Evolutionary conservation across 2,888 invertebrate species (phyloP).

Genomic region (Syritta pipiens): DNA sequence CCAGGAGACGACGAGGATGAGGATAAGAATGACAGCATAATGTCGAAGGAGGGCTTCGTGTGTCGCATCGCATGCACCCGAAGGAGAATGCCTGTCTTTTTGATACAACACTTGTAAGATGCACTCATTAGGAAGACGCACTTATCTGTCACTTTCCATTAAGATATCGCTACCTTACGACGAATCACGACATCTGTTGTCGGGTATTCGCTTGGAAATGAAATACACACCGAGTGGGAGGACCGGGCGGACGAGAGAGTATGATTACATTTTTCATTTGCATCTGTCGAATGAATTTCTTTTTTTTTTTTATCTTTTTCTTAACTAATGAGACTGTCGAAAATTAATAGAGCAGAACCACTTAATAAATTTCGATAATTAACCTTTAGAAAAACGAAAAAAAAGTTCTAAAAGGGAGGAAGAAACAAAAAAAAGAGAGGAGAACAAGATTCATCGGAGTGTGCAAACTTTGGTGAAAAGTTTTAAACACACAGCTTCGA

Average conservation of each 20-base stretch:
- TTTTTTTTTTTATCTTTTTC: not conserved
- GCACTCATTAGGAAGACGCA: slow-evolving; percentile 47
- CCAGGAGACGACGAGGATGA: too few species aligned
- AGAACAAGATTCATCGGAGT: slow-evolving; percentile 8
- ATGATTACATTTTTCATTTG: too few species aligned
- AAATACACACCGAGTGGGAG: too few species aligned
- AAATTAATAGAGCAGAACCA: slow-evolving; percentile 33
- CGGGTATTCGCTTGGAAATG: not conserved
- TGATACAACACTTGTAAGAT: slow-evolving; percentile 18
- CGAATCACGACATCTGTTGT: not conserved
- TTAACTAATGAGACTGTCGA: not conserved
- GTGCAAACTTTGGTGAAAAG: slow-evolving; percentile 27
- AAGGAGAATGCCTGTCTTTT: too few species aligned
- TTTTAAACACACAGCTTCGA: not conserved
- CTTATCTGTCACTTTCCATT: slow-evolving; percentile 51
- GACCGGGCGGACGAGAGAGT: too few species aligned
- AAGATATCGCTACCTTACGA: slow-evolving; percentile 9
- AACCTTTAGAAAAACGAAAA: slow-evolving; percentile 1
- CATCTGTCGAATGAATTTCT: not conserved
- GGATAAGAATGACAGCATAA: not conserved
- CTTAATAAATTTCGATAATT: slow-evolving; percentile 32
- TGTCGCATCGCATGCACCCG: too few species aligned
- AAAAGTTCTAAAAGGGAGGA: not conserved
- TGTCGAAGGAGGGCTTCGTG: too few species aligned
- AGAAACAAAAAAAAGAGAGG: slow-evolving; percentile 8